A percentile compares a stretch with the other conserved stretches of the same genome.
These are phyloP conservation scores for Cephus sareptanus DNA, from an alignment of 2,888 invertebrate genomes.

Conservation along the genomic window DNA sequence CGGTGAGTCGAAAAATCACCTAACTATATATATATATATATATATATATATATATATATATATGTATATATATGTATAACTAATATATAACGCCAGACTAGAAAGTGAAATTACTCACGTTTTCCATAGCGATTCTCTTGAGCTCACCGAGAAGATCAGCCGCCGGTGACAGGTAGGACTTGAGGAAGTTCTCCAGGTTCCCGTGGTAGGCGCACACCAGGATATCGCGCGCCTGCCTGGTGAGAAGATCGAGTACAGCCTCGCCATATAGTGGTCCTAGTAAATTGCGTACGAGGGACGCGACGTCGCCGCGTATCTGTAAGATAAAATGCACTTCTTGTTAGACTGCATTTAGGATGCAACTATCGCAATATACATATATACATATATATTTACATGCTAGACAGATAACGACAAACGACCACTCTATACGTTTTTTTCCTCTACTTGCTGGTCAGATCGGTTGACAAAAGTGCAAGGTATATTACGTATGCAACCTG, in stretches of 20 bases:
- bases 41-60: neutral
- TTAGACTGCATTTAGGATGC: neutral
- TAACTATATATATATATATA: neutral
- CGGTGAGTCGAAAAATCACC: too few relatives aligned
- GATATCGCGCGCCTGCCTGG: conserved; percentile 77
- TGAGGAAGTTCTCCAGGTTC: conserved; percentile 73
- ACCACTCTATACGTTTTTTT: neutral
- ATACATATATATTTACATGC: neutral
- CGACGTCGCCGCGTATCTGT: conserved; percentile 57
- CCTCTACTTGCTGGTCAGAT: neutral
- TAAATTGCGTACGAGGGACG: conserved; percentile 71
- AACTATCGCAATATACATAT: neutral
- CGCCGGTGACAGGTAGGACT: conserved; percentile 73
- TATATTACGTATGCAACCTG: neutral
- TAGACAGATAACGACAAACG: neutral
- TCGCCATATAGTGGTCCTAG: conserved; percentile 74
- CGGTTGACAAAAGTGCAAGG: neutral
- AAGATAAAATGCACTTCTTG: conserved; percentile 21
- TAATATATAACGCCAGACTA: neutral
- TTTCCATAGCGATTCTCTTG: conserved; percentile 61
- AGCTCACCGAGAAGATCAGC: conserved; percentile 70
- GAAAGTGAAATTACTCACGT: conserved; percentile 42
- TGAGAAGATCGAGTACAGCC: conserved; percentile 72
- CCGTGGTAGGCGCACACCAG: conserved; percentile 76
- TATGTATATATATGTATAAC: too few relatives aligned